Base-by-base conservation (phyloP, 1,140 invertebrate genomes). In the Magallana ariakensis region DNA sequence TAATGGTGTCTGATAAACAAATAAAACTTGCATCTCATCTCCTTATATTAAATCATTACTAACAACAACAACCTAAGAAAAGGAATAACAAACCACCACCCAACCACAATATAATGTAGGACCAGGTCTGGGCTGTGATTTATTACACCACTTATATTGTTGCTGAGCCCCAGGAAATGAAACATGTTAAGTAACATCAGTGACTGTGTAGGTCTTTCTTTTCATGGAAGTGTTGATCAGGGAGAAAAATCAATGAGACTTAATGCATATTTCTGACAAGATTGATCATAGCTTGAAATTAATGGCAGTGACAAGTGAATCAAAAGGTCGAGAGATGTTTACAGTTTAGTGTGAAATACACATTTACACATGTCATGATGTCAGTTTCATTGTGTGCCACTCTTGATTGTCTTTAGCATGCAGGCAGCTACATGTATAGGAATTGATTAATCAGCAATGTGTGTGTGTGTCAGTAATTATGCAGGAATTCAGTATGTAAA, bases 191-290 rank as follows among this genome's bases (percentile, higher is more conserved):
- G 58, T 62, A 62, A 62, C 19, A n/a, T 8, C 19, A 62, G 58
- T 62, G 8, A 5, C 33, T 62, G 58, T 26, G 13, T 22, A 75
- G 66, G 9, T 26, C 13, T 75, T 75, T 26, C 22, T 75, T 26
- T 33, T 33, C 66, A 19, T 22, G 6, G 22, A 75, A 75, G 22
- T 75, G 66, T 75, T 75, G 66, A 75, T 75, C 66, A 75, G 22
- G 66, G 33, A 9, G 22, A 33, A 75, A 75, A 75, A 75, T 75
- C 66, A 75, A 75, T 75, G 22, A 33, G 22, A 22, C 11, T 26
- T 75, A 75, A 75, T 75, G 66, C 66, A 75, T 75, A 75, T 26
- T 75, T 75, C 66, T 75, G 66, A 26, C 66, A 26, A 26, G 66
- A 75, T 75, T 75, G 22, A 75, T 75, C 66, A 33, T 75, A 75